Base-by-base conservation (phyloP, 2,113 vertebrate species). In the Otis tarda region DNA sequence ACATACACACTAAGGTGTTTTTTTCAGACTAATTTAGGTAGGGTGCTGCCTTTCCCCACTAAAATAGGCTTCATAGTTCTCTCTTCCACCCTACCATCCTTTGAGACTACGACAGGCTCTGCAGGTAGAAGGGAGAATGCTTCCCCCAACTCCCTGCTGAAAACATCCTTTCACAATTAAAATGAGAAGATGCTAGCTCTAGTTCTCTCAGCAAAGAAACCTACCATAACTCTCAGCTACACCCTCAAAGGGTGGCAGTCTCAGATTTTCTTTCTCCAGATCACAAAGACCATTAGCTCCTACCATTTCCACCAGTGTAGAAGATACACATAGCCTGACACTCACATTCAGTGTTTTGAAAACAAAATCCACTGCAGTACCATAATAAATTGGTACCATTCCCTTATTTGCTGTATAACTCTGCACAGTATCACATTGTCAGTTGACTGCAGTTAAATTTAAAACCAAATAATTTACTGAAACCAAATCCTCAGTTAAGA, bases 381-480 rank as follows among this genome's bases (percentile, higher is more conserved):
- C 23, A 27, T 37, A 90, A 69, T 27, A 83, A 91, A 88, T 70
- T 43, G 10, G 33, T 85, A 77, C 25, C 5, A 49, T 80, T 88
- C 21, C n/a, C 28, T 52, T 74, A 52, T 65, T 84, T 75, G 24
- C 16, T 86, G 7, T 73, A 5, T 52, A 70, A 43, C 27, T 70
- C 21, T 77, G 68, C 27, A 64, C 23, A 83, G 16, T 74, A 78
- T 80, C 30, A 61, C 28, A 39, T 37, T 84, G 41, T 33, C 18
- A 70, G 41, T 67, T 92, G 70, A 67, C 14, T 74, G 19, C 37
- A 69, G 70, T 85, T 85, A 78, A 52, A 67, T 71, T 76, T 94
- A 86, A 92, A 88, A 65, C 33, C 56, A 90, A 93, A 49, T 59
- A 83, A 35, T 73, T 78, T 79, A 87, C 31, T 69, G 64, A 90